Evolutionary conservation across 2,888 invertebrate genomes (phyloP), one percentile per base, ranked within the genome.

Genomic region (Amaurobius ferox): DNA sequence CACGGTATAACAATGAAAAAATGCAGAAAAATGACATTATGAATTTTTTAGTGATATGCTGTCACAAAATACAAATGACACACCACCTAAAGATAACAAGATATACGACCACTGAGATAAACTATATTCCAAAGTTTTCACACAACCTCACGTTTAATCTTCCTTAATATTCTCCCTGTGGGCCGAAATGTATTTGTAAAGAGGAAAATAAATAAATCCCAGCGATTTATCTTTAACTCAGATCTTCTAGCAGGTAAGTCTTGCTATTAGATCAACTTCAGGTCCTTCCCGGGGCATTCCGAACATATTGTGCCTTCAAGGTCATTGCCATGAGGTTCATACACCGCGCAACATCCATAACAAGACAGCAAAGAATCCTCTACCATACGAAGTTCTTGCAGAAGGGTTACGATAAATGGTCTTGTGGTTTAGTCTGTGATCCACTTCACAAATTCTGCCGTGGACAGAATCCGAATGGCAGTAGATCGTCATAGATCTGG

Each of bases 21-120:
- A n/a, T n/a, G n/a, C n/a, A n/a, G n/a, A n/a, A n/a, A n/a, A n/a
- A n/a, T n/a, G n/a, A n/a, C n/a, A n/a, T n/a, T n/a, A n/a, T n/a
- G n/a, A n/a, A n/a, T n/a, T n/a, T n/a, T n/a, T n/a, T n/a, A n/a
- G n/a, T n/a, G 35, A 35, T 35, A 23, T 23, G 5, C 23, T 55
- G 55, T 55, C 55, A 55, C 55, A 55, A n/a, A 55, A 55, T 55
- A 23, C 55, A 55, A 55, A 23, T 55, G 23, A 55, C 23, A 55
- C 3, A 3, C 55, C 55, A 55, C 55, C 55, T 23, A 23, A 23
- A 55, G 55, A 16, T 55, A 55, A 3, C 23, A 55, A 55, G 55
- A 55, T 55, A 23, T 11, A 23, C 5, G 55, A 23, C 16, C 5
- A 55, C 5, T 23, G 11, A 19, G 23, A 55, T 55, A 55, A 55